phyloP scores from a whole-genome alignment of 2,113 vertebrate species.

The Alectura lathami region DNA sequence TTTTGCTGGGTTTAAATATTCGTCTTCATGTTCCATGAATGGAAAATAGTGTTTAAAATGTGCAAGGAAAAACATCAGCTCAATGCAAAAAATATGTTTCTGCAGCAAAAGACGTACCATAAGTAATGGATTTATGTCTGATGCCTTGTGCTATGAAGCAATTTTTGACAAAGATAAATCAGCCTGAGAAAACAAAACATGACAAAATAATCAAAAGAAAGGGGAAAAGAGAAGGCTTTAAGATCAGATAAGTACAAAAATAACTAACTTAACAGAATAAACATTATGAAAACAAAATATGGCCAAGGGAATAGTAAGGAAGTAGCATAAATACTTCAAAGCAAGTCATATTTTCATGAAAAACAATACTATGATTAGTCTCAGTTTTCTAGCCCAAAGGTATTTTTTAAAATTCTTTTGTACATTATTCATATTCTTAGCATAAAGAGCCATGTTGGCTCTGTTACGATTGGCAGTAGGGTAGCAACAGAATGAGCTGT shows the following conservation, averaged over 20 bases:
- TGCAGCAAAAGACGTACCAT: not conserved
- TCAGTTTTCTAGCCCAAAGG: constrained; percentile 71
- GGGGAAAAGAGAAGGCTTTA: not conserved
- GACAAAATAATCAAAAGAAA: not conserved
- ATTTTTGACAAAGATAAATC: constrained; percentile 63
- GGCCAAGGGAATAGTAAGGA: constrained; percentile 70
- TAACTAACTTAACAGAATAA: constrained; percentile 68
- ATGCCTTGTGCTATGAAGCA: not conserved
- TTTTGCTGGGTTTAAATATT: not conserved
- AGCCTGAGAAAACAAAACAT: constrained; percentile 31
- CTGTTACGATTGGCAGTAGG: constrained; percentile 32
- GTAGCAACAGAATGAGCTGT: constrained; percentile 17
- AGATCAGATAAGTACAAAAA: constrained; percentile 59
- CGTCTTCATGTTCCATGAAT: not conserved
- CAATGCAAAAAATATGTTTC: constrained; percentile 10
- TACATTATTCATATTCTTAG: constrained; percentile 72
- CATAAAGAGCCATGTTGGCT: constrained; percentile 41
- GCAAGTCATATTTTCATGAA: constrained; percentile 59
- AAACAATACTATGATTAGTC: constrained; percentile 67
- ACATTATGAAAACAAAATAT: constrained; percentile 76
- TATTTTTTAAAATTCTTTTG: constrained; percentile 70
- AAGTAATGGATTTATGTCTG: constrained; percentile 22
- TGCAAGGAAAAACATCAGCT: not conserved
- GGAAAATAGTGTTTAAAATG: constrained; percentile 21
- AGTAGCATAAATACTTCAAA: constrained; percentile 76